Percentiles rank a stretch among this genome's conserved stretches.
Evolutionary conservation across 2,113 vertebrate genomes (phyloP).

Genomic region (Theristicus caerulescens): DNA sequence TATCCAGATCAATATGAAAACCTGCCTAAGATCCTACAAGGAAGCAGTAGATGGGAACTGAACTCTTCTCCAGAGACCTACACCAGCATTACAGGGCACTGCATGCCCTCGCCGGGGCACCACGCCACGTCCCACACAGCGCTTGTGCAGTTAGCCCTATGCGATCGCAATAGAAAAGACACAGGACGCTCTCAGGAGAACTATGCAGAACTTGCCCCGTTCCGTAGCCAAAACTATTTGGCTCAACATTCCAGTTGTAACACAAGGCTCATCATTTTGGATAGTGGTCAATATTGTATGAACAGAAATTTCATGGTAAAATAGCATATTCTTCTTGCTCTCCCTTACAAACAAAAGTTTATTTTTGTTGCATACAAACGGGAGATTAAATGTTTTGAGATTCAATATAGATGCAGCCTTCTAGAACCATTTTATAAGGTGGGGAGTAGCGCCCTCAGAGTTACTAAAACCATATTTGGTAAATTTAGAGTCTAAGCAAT

Average conservation of each 20-base stretch:
- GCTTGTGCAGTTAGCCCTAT: no score
- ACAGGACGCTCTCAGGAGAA: accelerated
- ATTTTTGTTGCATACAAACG: not conserved
- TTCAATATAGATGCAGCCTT: not conserved
- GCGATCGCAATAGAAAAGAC: not conserved
- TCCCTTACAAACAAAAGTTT: not conserved
- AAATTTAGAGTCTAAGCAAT: not conserved
- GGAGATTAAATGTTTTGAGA: not conserved
- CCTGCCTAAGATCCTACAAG: not conserved
- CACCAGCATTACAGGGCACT: no score
- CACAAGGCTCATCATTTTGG: not conserved
- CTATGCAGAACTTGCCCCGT: accelerated
- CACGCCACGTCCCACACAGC: not conserved
- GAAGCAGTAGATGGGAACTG: not conserved
- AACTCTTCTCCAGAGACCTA: not conserved
- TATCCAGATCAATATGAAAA: not conserved
- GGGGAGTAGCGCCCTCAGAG: not conserved
- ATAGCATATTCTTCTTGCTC: not conserved
- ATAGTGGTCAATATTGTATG: not conserved
- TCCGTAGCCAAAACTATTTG: not conserved
- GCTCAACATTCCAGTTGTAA: not conserved
- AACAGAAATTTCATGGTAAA: not conserved
- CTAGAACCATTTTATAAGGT: not conserved
- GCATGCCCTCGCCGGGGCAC: not conserved
- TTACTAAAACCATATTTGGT: not conserved